Evolutionary conservation across 1,140 invertebrate species (phyloP).

Genomic region (Oreohelix idahoensis): DNA sequence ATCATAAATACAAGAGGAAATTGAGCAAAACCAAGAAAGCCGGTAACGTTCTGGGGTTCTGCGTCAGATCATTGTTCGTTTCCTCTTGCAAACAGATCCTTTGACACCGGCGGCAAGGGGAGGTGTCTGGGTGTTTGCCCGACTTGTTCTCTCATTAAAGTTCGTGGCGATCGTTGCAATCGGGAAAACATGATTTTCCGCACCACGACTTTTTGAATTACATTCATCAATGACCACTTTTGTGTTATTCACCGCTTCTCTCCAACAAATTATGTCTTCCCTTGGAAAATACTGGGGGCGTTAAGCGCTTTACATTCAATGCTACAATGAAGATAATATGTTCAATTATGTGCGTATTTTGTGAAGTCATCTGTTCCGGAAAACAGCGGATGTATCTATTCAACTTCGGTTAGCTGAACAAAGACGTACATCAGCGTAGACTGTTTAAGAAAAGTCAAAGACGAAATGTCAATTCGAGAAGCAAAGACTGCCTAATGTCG

Average conservation of each 20-base stretch:
- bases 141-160: conserved; percentile 33
- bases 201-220: not conserved
- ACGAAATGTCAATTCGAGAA: not conserved
- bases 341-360: not conserved
- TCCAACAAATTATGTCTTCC: not conserved
- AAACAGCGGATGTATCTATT: not conserved
- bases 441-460: not conserved
- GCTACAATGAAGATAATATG: not conserved
- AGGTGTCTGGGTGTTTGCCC: conserved; percentile 4
- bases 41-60: not conserved
- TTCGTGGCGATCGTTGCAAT: conserved; percentile 2
- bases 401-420: not conserved
- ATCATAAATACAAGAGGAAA: conserved; percentile 29
- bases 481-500: too few species aligned
- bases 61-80: conserved; percentile 10
- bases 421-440: not conserved
- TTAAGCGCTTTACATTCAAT: not conserved
- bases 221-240: not conserved
- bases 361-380: not conserved
- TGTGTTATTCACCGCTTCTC: not conserved
- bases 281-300: not conserved
- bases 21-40: conserved; percentile 29
- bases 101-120: conserved; percentile 19
- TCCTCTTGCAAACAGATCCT: conserved; percentile 14
- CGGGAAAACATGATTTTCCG: conserved; percentile 29